Evolutionary conservation across 2,888 invertebrate species (phyloP).

Genomic region (Trissolcus brochymenae): DNA sequence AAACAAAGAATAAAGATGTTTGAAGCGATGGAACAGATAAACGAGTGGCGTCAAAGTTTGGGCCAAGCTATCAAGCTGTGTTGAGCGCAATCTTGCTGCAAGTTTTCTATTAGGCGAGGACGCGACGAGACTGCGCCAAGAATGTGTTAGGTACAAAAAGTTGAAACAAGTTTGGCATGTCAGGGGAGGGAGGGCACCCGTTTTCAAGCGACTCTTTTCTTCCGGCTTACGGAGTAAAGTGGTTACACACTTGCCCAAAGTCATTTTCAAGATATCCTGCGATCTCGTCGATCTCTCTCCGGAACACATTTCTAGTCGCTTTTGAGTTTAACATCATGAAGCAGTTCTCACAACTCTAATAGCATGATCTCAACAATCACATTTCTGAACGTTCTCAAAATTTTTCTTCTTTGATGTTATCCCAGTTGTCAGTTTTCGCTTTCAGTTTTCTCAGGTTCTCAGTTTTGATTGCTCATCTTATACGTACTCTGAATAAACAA

Average conservation of each 20-base stretch:
- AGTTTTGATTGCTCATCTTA: too few species aligned
- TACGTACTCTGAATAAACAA: too few species aligned
- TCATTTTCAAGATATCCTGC: slow-evolving; percentile 46
- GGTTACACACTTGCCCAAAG: slow-evolving; percentile 47
- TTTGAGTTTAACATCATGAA: not conserved
- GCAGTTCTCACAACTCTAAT: slow-evolving; percentile 25
- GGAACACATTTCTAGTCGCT: slow-evolving; percentile 38
- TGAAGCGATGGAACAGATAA: slow-evolving; percentile 43
- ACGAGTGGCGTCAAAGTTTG: slow-evolving; percentile 37
- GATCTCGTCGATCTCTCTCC: slow-evolving; percentile 47
- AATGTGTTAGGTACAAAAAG: slow-evolving; percentile 48
- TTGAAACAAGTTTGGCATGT: slow-evolving; percentile 51
- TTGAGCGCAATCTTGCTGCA: slow-evolving; percentile 28
- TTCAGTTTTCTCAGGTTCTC: too few species aligned
- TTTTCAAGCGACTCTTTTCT: slow-evolving; percentile 29
- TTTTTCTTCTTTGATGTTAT: too few species aligned
- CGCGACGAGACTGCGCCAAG: slow-evolving; percentile 38
- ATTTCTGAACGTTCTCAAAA: too few species aligned
- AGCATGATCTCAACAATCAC: slow-evolving; percentile 1
- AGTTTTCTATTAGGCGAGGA: slow-evolving; percentile 52
- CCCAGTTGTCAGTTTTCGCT: too few species aligned
- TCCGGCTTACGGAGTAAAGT: slow-evolving; percentile 40
- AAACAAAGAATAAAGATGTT: slow-evolving; percentile 39
- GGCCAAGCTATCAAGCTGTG: slow-evolving; percentile 22
- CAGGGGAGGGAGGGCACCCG: slow-evolving; percentile 13